Evolutionary conservation across 2,888 invertebrate species (phyloP), one percentile per base, ranked within the genome.

Genomic region (Drosophila merina): DNA sequence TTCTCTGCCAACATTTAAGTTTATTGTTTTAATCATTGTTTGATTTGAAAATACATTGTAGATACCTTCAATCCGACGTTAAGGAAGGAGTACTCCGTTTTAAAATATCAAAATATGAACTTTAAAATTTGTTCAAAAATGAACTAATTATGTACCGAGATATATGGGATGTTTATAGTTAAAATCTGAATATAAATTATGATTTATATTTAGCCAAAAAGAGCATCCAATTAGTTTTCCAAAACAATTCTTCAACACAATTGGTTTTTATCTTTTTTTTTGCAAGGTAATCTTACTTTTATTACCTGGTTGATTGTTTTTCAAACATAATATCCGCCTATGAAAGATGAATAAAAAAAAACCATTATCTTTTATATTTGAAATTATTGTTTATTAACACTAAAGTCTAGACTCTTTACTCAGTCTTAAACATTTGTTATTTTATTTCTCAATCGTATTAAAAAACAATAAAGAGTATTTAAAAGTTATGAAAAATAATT

Each of bases 401-500:
- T 10, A 4, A 10, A 10, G 4, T 10, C 33, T 33, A 33, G 10
- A 33, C 33, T 10, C 33, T 33, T 4, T 4, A 4, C 33, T n/a
- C 10, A 9, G 4, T 0, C 20, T 20, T 20, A 33, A 33, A 33
- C 74, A 72, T 72, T 79, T 76, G 42, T 71, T 68, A 1, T 3
- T 42, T 30, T 6, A 6, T 49, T 33, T 14, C 4, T 2, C 4
- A 7, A 2, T 10, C 20, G 3, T 25, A 4, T 3, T 4, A 40
- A 9, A 4, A 9, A 12, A 3, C 9, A 3, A 20, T 2, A 5
- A 6, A 57, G 59, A n/a, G 58, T 14, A 40, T 60, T 25, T 72
- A 74, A 69, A 72, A 81, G 72, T 76, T 76, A 52, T 0, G 72
- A 44, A 60, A 52, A 67, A 69, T 75, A 60, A 58, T 10, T 71